phyloP scores from a whole-genome alignment of 2,888 invertebrate species.

The Leucania comma region DNA sequence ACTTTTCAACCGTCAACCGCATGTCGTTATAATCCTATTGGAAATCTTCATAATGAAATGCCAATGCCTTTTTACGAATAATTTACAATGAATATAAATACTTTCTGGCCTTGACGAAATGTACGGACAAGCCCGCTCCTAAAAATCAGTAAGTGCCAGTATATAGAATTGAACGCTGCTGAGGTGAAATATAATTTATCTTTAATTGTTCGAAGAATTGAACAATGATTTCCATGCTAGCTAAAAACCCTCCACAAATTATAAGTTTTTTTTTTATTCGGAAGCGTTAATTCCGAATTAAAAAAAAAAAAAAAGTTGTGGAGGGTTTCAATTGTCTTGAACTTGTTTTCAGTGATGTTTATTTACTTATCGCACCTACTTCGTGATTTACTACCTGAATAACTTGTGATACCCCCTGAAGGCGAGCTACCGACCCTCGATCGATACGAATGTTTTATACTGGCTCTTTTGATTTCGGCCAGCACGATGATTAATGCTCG shows the following conservation, averaged over 20 bases:
- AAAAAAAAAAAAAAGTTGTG: not conserved
- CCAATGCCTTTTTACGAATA: not conserved
- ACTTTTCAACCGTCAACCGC: not conserved
- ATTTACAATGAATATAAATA: not conserved
- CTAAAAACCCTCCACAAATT: no score
- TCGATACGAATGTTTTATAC: slow-evolving; percentile 30
- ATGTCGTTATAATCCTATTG: no score
- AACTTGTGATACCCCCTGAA: slow-evolving; percentile 36
- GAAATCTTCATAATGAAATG: not conserved
- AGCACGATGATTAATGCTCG: not conserved
- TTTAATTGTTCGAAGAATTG: no score
- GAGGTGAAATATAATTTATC: no score
- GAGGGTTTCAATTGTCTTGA: slow-evolving; percentile 5
- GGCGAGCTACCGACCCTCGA: slow-evolving; percentile 5
- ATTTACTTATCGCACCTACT: slow-evolving; percentile 22
- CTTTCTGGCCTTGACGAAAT: no score
- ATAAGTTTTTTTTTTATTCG: no score
- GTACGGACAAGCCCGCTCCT: no score
- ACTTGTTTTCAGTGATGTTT: slow-evolving; percentile 32
- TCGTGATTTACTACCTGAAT: slow-evolving; percentile 49
- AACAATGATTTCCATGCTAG: no score
- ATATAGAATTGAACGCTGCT: no score
- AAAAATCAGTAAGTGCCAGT: no score
- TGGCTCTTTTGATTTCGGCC: not conserved
- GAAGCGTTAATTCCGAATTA: no score